Evolutionary conservation across 2,797 vertebrate species (phyloP).

Genomic region (Micropoecilia bifurca): DNA sequence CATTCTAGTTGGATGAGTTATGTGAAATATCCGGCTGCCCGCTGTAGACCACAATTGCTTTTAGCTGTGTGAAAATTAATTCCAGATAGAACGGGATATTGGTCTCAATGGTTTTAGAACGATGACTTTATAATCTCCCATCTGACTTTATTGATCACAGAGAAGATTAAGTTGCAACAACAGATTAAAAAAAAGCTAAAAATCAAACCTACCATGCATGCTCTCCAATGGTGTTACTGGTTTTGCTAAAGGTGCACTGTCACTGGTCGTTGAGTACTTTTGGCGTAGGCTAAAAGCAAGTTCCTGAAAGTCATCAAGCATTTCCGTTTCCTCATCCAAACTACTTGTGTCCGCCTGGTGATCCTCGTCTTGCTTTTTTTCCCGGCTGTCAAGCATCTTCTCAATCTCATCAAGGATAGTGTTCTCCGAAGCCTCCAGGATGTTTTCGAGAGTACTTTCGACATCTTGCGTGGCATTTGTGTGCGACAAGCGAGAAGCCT

Average conservation of each 20-base stretch:
- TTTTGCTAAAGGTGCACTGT: slow-evolving; percentile 74
- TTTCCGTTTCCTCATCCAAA: slow-evolving; percentile 85
- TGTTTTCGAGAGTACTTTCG: slow-evolving; percentile 86
- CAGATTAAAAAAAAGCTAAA: background rate
- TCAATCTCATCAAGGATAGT: slow-evolving; percentile 87
- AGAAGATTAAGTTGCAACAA: background rate
- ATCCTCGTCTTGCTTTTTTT: slow-evolving; percentile 54
- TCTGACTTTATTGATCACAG: background rate
- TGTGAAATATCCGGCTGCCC: background rate
- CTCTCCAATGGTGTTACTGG: slow-evolving; percentile 36
- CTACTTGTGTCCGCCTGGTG: slow-evolving; percentile 65
- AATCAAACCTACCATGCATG: slow-evolving; percentile 74
- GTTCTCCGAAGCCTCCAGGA: slow-evolving; percentile 87
- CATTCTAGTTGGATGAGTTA: background rate
- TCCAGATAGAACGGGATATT: background rate
- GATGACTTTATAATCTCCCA: background rate
- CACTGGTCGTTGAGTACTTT: slow-evolving; percentile 82
- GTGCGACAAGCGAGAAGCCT: slow-evolving; percentile 69
- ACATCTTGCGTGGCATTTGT: slow-evolving; percentile 65
- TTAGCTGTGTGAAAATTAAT: background rate
- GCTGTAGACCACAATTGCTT: background rate
- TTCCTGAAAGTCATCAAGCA: slow-evolving; percentile 92
- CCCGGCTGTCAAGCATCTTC: slow-evolving; percentile 83
- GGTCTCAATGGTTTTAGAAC: background rate
- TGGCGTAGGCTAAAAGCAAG: slow-evolving; percentile 89